phyloP scores from a whole-genome alignment of 1,140 invertebrate species.

The Homarus americanus region DNA sequence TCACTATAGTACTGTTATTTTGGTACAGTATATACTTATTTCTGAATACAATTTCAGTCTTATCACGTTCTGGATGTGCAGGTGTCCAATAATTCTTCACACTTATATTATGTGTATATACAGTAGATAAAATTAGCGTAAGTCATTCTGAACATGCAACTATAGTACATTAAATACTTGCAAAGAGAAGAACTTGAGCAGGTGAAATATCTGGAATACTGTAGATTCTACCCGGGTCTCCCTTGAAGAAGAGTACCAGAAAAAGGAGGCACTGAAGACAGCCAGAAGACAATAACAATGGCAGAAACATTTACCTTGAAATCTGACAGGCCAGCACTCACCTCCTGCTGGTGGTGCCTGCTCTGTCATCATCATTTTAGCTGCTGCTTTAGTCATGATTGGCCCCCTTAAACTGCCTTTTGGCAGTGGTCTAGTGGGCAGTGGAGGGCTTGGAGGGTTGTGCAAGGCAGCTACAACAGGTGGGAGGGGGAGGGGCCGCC shows the following conservation, averaged over 20 bases:
- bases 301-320: constrained; percentile 36
- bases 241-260: background rate
- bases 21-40: too few species aligned
- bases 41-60: too few species aligned
- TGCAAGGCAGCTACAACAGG: constrained; percentile 73
- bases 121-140: too few species aligned
- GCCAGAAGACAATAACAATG: background rate
- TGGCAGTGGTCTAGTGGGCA: constrained; percentile 60
- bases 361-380: constrained; percentile 73
- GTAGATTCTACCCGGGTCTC: too few species aligned
- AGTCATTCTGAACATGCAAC: too few species aligned
- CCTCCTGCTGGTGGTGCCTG: constrained; percentile 42
- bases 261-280: background rate
- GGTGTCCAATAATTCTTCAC: too few species aligned
- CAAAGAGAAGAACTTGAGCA: too few species aligned
- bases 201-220: too few species aligned
- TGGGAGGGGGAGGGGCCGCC: constrained; percentile 68
- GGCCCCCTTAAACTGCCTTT: constrained; percentile 57
- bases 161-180: too few species aligned
- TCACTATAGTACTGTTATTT: too few species aligned
- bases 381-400: constrained; percentile 74
- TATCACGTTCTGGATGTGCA: too few species aligned
- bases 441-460: constrained; percentile 63
- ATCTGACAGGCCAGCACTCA: constrained; percentile 40
- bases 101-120: too few species aligned